These are phyloP conservation scores for Drosophila persimilis DNA, from an alignment of 1,140 invertebrate species.

Conservation along the genomic window DNA sequence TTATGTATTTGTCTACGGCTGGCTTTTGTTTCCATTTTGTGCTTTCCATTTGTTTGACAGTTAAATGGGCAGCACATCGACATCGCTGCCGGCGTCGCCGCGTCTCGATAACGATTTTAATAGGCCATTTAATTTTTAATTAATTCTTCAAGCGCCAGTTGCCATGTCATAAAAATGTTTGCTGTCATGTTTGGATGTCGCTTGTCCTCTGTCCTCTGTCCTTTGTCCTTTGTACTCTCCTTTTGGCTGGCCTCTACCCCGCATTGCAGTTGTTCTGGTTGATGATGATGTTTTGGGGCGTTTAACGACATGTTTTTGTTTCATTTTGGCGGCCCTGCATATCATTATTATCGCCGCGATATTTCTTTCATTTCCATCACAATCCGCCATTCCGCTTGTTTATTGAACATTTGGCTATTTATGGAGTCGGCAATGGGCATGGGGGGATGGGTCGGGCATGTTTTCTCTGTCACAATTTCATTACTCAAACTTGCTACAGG, in stretches of 20 bases:
- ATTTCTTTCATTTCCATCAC: constrained; percentile 30
- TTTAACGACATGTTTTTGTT: constrained; percentile 71
- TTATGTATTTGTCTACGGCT: constrained; percentile 5
- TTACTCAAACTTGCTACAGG: constrained; percentile 50
- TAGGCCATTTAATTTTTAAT: constrained; percentile 81
- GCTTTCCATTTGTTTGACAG: constrained; percentile 49
- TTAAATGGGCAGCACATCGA: constrained; percentile 34
- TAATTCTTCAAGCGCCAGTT: constrained; percentile 80
- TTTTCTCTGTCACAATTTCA: constrained; percentile 68
- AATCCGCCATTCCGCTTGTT: constrained; percentile 44
- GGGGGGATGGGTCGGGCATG: constrained; percentile 17
- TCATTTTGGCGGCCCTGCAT: constrained; percentile 56
- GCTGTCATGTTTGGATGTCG: constrained; percentile 56
- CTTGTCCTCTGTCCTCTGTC: constrained; percentile 6
- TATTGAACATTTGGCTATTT: constrained; percentile 75
- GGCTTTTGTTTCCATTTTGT: constrained; percentile 55
- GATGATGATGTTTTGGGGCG: constrained; percentile 32
- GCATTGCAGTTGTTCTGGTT: constrained; percentile 15
- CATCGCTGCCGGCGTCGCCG: constrained; percentile 49
- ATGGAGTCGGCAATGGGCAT: constrained; percentile 3
- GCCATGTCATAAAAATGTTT: constrained; percentile 77
- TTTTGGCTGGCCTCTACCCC: neutral
- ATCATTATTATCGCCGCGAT: constrained; percentile 68
- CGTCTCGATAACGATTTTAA: constrained; percentile 81
- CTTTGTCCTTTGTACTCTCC: constrained; percentile 10